Percentiles rank a stretch among this genome's conserved stretches.
Evolutionary conservation across 2,888 invertebrate genomes (phyloP).

Genomic region (Carabus problematicus): DNA sequence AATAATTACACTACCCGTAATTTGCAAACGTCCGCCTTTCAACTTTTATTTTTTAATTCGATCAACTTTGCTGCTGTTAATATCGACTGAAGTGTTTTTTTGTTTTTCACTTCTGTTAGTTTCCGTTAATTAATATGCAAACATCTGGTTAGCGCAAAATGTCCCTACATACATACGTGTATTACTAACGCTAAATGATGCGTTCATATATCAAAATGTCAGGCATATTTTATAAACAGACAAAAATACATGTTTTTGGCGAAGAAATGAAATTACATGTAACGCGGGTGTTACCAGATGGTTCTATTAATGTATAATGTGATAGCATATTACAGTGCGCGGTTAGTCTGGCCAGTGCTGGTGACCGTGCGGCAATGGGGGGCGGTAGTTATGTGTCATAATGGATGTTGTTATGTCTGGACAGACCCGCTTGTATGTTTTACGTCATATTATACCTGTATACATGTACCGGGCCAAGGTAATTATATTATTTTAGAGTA

Average conservation of each 20-base stretch:
- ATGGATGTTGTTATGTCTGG: conserved; percentile 30
- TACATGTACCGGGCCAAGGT: too few species aligned
- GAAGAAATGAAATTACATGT: too few species aligned
- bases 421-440: conserved; percentile 25
- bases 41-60: too few species aligned
- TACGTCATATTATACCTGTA: conserved; percentile 28
- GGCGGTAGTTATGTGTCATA: conserved; percentile 24
- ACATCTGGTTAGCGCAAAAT: conserved; percentile 16
- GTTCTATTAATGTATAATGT: neutral
- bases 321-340: neutral
- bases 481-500: too few species aligned
- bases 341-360: neutral
- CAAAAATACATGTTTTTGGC: too few species aligned
- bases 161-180: too few species aligned
- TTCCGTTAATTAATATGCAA: conserved; percentile 37
- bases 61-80: too few species aligned
- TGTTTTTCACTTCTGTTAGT: conserved; percentile 11
- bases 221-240: too few species aligned
- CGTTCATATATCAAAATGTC: too few species aligned
- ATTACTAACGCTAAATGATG: too few species aligned
- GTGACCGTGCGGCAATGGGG: neutral
- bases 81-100: conserved; percentile 12
- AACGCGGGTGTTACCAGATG: neutral
- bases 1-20: too few species aligned
- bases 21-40: too few species aligned